Conservation (phyloP, 2,888 invertebrate species). For the Melanargia galathea region DNA sequence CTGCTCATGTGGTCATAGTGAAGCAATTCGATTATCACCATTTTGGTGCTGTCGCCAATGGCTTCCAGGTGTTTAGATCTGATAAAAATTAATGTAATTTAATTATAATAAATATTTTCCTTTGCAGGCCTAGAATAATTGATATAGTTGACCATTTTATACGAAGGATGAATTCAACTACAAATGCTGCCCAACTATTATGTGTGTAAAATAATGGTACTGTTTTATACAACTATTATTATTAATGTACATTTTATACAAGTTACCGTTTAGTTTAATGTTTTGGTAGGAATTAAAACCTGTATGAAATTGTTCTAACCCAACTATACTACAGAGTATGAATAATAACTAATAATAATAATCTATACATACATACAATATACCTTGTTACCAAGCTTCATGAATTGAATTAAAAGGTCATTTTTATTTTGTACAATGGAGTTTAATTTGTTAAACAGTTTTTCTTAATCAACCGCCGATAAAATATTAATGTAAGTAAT, state of each 20-base stretch:
- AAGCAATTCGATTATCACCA: no score
- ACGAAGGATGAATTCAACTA: slow-evolving; percentile 67
- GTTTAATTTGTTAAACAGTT: slow-evolving; percentile 55
- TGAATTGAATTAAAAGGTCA: slow-evolving; percentile 80
- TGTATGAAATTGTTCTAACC: slow-evolving; percentile 77
- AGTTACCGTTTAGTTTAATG: slow-evolving; percentile 80
- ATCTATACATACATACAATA: slow-evolving; percentile 76
- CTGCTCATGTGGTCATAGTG: no score
- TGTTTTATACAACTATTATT: slow-evolving; percentile 70
- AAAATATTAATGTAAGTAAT: slow-evolving; percentile 29
- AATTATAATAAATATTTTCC: slow-evolving; percentile 42
- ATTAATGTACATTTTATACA: slow-evolving; percentile 77
- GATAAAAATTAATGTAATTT: not conserved
- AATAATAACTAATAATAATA: slow-evolving; percentile 62
- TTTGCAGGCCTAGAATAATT: slow-evolving; percentile 74
- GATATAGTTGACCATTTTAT: slow-evolving; percentile 69
- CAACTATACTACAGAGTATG: slow-evolving; percentile 71
- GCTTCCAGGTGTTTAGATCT: no score
- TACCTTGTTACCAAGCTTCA: slow-evolving; percentile 82
- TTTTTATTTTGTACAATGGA: slow-evolving; percentile 76
- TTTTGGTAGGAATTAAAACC: slow-evolving; percentile 71
- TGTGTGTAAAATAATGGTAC: slow-evolving; percentile 65
- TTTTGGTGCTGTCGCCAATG: no score
- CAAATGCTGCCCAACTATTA: slow-evolving; percentile 65
- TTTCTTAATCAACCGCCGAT: slow-evolving; percentile 31